Evolutionary conservation across 2,888 invertebrate species (phyloP), one percentile per base, ranked within the genome.

Genomic region (Bembecia ichneumoniformis): DNA sequence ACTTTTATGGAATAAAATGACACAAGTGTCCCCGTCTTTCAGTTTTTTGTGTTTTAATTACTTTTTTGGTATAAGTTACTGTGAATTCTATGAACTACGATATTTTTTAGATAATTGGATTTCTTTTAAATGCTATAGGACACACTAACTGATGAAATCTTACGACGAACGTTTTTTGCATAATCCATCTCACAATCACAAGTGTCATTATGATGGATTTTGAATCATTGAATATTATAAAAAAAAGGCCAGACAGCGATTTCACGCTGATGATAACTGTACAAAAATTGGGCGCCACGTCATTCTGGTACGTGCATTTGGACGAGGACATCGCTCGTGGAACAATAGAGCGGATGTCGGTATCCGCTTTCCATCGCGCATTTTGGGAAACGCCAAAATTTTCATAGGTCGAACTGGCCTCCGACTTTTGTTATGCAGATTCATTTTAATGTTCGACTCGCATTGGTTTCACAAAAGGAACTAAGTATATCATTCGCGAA

Each of bases 381-480:
- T 82, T 71, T 84, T 84, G 64, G 82, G 82, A 80, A 84, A 77
- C 79, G 76, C 80, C 80, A 77, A 86, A 82, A 81, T 78, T 79
- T 84, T 83, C 80, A 76, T 77, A 78, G 77, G 66, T 62, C 68
- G 65, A 28, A 7, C 28, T 28, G 68, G 68, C 74, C 75, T 76
- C 77, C 60, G 40, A 52, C 54, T 66, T 69, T 87, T 86, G 81
- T 84, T 61, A 84, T 86, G 82, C 67, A 77, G 74, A 87, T 86
- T 73, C 58, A 60, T 46, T 50, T 44, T 15, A 17, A 16, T 7
- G 44, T 44, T 14, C 44, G n/a, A 7, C 40, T 36, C 28, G 9
- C 28, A 28, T 28, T 28, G 48, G 20, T 35, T 34, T 45, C 11
- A 44, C 35, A 45, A 40, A 13, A 17, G 7, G 36, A 17, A 28